phyloP scores from a whole-genome alignment of 2,888 invertebrate genomes.

The Trissoscelio sp. region DNA sequence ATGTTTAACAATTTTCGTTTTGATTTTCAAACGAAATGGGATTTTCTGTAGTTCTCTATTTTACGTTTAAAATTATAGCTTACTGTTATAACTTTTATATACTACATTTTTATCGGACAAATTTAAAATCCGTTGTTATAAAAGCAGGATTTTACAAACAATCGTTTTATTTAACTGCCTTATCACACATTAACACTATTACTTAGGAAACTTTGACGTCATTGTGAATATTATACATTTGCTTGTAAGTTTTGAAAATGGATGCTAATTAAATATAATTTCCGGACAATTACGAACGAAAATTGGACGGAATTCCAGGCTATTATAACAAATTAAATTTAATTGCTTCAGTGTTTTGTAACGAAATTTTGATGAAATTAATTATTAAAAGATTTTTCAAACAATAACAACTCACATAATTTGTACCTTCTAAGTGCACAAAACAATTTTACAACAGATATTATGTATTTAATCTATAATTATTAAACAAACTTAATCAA shows the following conservation, averaged over 20 bases:
- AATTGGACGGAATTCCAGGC: not conserved
- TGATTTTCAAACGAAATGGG: too few species aligned
- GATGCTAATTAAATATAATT: slow-evolving; percentile 3
- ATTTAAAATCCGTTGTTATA: too few species aligned
- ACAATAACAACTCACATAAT: not conserved
- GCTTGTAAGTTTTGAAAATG: not conserved
- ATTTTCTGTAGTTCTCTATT: not conserved
- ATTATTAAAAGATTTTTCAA: not conserved
- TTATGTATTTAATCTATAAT: too few species aligned
- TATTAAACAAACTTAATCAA: too few species aligned
- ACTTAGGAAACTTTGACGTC: not conserved
- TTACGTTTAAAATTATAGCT: not conserved
- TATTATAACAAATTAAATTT: not conserved
- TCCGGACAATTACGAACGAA: slow-evolving; percentile 7
- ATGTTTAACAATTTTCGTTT: too few species aligned
- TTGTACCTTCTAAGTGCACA: too few species aligned
- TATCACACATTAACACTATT: not conserved
- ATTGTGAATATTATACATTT: slow-evolving; percentile 13
- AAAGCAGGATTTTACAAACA: not conserved
- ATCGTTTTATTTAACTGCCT: not conserved
- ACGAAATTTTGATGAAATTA: not conserved
- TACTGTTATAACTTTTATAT: not conserved
- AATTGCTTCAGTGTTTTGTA: not conserved
- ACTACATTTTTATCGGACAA: too few species aligned
- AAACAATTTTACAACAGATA: too few species aligned